Percentiles rank a stretch among this genome's conserved stretches.
Evolutionary conservation across 2,888 invertebrate genomes (phyloP).

Genomic region (Cerastoderma edule): DNA sequence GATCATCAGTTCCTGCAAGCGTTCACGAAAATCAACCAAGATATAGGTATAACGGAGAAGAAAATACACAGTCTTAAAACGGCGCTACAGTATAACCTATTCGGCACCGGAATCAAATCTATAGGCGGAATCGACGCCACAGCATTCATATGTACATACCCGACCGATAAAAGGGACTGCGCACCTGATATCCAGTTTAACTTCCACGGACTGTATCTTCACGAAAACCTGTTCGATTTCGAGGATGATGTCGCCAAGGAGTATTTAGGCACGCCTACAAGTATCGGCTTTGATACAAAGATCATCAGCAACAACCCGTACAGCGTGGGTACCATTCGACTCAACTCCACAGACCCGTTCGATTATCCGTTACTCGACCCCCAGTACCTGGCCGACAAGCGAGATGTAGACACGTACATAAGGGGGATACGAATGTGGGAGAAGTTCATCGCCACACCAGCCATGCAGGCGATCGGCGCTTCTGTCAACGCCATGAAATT

Average conservation of each 20-base stretch:
- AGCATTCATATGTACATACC: conserved; percentile 40
- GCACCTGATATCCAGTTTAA: conserved; percentile 51
- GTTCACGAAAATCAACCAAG: conserved; percentile 28
- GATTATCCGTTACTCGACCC: no score
- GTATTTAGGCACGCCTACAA: conserved; percentile 23
- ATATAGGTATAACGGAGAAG: conserved; percentile 28
- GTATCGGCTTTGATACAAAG: conserved; percentile 44
- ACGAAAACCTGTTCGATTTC: conserved; percentile 24
- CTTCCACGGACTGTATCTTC: conserved; percentile 21
- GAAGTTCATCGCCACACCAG: conserved; percentile 41
- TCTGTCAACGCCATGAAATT: conserved; percentile 37
- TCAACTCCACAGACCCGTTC: conserved; percentile 90
- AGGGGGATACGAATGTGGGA: conserved; percentile 46
- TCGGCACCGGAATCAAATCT: conserved; percentile 34
- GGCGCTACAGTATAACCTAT: conserved; percentile 36
- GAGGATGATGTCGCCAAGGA: conserved; percentile 40
- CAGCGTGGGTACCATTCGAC: conserved; percentile 91
- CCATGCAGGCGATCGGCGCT: conserved; percentile 53
- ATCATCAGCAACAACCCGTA: conserved; percentile 85
- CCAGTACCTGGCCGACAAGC: no score
- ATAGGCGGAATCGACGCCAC: conserved; percentile 42
- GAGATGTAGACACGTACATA: conserved; percentile 81
- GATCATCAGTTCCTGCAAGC: conserved; percentile 38
- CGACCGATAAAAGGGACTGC: conserved; percentile 30
- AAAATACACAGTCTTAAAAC: conserved; percentile 27